Conservation (phyloP, 2,888 invertebrate genomes). For the Drosophila emarginata region DNA sequence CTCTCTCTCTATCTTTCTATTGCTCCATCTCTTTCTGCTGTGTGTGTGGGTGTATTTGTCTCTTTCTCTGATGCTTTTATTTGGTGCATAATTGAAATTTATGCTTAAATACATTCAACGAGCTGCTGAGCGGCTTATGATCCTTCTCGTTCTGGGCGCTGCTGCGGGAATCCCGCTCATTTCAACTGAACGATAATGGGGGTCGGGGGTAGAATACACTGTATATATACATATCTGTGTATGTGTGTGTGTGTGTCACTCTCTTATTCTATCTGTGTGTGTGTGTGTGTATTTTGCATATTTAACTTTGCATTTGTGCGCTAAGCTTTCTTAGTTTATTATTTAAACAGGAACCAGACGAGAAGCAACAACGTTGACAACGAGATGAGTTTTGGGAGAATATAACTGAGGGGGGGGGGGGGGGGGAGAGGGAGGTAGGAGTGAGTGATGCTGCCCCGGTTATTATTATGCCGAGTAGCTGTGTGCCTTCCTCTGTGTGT, state of each 20-base stretch:
- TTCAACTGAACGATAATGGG: slow-evolving; percentile 11
- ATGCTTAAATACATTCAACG: slow-evolving; percentile 63
- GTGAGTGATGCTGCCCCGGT: slow-evolving; percentile 40
- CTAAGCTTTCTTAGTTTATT: slow-evolving; percentile 67
- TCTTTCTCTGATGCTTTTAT: slow-evolving; percentile 36
- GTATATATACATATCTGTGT: no score
- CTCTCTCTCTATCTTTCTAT: background rate
- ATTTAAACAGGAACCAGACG: slow-evolving; percentile 60
- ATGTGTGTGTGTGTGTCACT: background rate
- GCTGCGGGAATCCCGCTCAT: slow-evolving; percentile 19
- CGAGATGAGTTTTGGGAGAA: slow-evolving; percentile 31
- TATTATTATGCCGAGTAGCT: slow-evolving; percentile 61
- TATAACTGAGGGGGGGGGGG: slow-evolving; percentile 28
- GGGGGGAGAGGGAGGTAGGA: no score
- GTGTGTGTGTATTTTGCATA: slow-evolving; percentile 58
- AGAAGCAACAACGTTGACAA: slow-evolving; percentile 51
- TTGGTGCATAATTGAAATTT: slow-evolving; percentile 70
- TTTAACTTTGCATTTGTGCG: slow-evolving; percentile 66
- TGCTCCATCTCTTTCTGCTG: slow-evolving; percentile 6
- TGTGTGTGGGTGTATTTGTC: slow-evolving; percentile 1
- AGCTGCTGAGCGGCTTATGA: slow-evolving; percentile 65
- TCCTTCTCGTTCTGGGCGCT: slow-evolving; percentile 38
- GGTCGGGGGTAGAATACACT: no score
- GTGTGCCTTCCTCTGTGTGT: background rate
- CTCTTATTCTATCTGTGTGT: background rate